These are phyloP conservation scores for Centruroides vittatus DNA, from an alignment of 1,140 invertebrate species.

Conservation along the genomic window DNA sequence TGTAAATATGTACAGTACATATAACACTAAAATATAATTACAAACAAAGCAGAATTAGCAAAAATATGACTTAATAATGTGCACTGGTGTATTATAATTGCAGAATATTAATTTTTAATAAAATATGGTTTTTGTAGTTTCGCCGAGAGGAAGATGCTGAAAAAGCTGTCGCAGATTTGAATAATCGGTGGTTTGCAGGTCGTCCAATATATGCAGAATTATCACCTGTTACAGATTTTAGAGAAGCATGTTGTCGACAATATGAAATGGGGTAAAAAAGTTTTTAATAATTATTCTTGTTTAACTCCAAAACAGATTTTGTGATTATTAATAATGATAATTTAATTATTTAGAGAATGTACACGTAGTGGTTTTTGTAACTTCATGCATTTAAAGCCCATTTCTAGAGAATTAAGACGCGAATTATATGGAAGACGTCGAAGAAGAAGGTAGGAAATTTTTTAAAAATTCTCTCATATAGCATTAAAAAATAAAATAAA, in stretches of 20 bases:
- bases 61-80: no score
- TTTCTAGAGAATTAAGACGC: constrained; percentile 77
- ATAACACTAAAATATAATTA: no score
- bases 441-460: constrained; percentile 2
- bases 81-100: no score
- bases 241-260: constrained; percentile 96
- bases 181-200: constrained; percentile 98
- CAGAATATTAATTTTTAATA: no score
- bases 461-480: no score
- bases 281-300: no score
- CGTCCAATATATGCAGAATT: constrained; percentile 96
- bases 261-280: constrained; percentile 82
- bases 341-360: constrained; percentile 53
- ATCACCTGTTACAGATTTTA: constrained; percentile 95
- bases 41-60: no score
- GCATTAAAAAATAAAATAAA: no score
- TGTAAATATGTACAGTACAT: no score
- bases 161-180: constrained; percentile 87
- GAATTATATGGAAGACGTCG: constrained; percentile 50
- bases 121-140: constrained; percentile 39
- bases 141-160: constrained; percentile 97
- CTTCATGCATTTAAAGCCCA: constrained; percentile 99
- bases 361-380: constrained; percentile 97
- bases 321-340: no score
- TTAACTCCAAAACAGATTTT: no score